A percentile compares a stretch with the other conserved stretches of the same genome.
phyloP scores from a whole-genome alignment of 2,888 invertebrate genomes.

The Agonopterix arenella region DNA sequence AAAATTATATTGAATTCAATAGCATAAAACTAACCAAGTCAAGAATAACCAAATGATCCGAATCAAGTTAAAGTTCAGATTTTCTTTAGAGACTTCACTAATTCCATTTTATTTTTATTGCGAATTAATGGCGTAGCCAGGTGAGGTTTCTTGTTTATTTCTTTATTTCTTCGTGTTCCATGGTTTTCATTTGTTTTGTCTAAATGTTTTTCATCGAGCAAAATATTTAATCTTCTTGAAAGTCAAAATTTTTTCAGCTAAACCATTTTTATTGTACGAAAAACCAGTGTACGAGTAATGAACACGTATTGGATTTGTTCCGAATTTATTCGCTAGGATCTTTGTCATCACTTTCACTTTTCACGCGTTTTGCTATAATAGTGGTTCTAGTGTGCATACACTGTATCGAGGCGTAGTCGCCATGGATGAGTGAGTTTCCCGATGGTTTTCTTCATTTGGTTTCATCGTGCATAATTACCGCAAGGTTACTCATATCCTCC shows the following conservation, averaged over 20 bases:
- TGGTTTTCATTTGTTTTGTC: conserved; percentile 72
- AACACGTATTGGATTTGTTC: conserved; percentile 75
- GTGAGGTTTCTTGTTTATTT: conserved; percentile 76
- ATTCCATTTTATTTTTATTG: conserved; percentile 68
- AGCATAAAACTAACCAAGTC: too few relatives aligned
- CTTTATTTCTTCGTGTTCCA: conserved; percentile 68
- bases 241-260: conserved; percentile 71
- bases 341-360: conserved; percentile 77
- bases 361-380: conserved; percentile 60
- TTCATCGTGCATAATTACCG: conserved; percentile 50
- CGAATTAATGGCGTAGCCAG: conserved; percentile 78
- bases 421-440: conserved; percentile 73
- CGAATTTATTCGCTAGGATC: conserved; percentile 73
- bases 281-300: conserved; percentile 70
- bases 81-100: conserved; percentile 19
- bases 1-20: too few relatives aligned
- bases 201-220: conserved; percentile 69
- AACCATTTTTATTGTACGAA: conserved; percentile 62
- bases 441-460: conserved; percentile 42
- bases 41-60: too few relatives aligned
- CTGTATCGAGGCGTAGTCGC: conserved; percentile 51
- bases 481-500: conserved; percentile 60
- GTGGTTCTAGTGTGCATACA: conserved; percentile 54
- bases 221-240: conserved; percentile 62
- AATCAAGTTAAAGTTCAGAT: conserved; percentile 4